These are phyloP conservation scores for Aphaenogaster ashmeadi DNA, from an alignment of 1,140 invertebrate species.

Conservation along the genomic window DNA sequence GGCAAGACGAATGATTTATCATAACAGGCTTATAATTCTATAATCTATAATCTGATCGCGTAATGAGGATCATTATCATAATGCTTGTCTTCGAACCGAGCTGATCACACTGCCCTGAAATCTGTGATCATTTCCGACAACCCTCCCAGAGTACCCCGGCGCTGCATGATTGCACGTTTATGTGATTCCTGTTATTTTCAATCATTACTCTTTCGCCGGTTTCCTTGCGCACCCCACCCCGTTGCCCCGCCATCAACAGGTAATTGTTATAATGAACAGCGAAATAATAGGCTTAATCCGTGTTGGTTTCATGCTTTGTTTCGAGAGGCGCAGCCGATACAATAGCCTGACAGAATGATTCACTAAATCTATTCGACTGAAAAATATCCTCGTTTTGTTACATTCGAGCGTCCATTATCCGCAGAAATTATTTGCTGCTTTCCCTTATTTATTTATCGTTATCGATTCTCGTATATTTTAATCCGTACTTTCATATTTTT, in stretches of 20 bases:
- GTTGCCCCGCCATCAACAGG: constrained; percentile 67
- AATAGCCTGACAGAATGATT: constrained; percentile 48
- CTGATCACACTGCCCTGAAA: constrained; percentile 78
- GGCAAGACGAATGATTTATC: constrained; percentile 79
- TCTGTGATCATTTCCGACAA: constrained; percentile 79
- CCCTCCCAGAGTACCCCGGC: constrained; percentile 56
- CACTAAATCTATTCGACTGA: constrained; percentile 45
- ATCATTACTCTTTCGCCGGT: constrained; percentile 81
- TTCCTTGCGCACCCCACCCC: constrained; percentile 53
- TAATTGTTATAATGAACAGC: constrained; percentile 81
- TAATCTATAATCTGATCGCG: constrained; percentile 82
- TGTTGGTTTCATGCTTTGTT: constrained; percentile 73
- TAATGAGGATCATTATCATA: constrained; percentile 85
- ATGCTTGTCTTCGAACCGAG: constrained; percentile 83
- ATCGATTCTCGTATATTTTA: neutral
- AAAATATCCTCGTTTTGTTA: constrained; percentile 34
- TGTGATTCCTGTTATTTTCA: constrained; percentile 86
- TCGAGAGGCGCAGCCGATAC: constrained; percentile 64
- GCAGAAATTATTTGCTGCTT: constrained; percentile 3
- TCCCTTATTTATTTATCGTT: neutral
- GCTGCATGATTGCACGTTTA: constrained; percentile 83
- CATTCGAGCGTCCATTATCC: neutral
- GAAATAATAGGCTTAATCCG: constrained; percentile 75
- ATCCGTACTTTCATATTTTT: neutral
- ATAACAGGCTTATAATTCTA: constrained; percentile 83